Conservation (phyloP, 2,888 invertebrate species). For the Malthinus seriepunctatus region DNA sequence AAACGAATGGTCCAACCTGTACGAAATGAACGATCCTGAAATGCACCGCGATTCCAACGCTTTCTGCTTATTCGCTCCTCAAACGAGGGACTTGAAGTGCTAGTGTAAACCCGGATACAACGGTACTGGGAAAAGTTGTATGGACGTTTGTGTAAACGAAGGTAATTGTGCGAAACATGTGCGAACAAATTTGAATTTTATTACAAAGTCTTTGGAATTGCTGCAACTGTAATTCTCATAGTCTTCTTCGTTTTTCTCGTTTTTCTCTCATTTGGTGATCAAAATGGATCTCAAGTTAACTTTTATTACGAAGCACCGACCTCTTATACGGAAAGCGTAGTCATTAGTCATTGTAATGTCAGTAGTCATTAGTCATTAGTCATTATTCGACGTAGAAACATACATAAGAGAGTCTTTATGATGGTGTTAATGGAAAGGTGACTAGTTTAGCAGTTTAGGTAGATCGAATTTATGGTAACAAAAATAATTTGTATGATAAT, state of each 20-base stretch:
- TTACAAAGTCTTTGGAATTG: constrained; percentile 92
- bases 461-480: constrained; percentile 93
- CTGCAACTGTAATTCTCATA: constrained; percentile 90
- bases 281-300: constrained; percentile 92
- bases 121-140: constrained; percentile 81
- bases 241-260: constrained; percentile 91
- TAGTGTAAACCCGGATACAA: constrained; percentile 94
- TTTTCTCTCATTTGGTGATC: constrained; percentile 91
- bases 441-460: constrained; percentile 91
- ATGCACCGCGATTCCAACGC: constrained; percentile 88
- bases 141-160: constrained; percentile 87
- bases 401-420: constrained; percentile 92
- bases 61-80: constrained; percentile 80
- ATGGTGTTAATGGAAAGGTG: constrained; percentile 82
- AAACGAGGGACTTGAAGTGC: constrained; percentile 85
- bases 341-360: constrained; percentile 94
- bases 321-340: constrained; percentile 93
- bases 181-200: constrained; percentile 90
- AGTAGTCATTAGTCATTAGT: constrained; percentile 94
- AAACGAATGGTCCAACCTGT: constrained; percentile 87
- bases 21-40: constrained; percentile 79
- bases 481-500: constrained; percentile 94
- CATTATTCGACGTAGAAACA: constrained; percentile 94
- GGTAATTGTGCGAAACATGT: constrained; percentile 85
- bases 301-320: constrained; percentile 95